Conservation (phyloP, 35 echinoderm and acorn worm genomes). For the Eucidaris tribuloides region DNA sequence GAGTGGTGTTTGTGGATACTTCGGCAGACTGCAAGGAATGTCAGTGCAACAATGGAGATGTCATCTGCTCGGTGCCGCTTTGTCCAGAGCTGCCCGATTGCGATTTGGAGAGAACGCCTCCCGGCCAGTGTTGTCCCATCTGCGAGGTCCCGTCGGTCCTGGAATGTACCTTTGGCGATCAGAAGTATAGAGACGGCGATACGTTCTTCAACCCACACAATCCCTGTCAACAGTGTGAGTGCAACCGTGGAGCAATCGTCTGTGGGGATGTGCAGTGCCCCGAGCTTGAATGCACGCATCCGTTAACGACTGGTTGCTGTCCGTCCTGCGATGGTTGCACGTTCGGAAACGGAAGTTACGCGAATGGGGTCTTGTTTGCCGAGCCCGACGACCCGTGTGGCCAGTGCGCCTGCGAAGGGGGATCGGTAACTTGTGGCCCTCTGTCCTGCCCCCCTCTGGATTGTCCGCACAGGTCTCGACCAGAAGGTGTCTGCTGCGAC, state of each 20-base stretch:
- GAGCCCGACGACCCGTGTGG: conserved; percentile 64
- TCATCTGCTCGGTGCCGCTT: conserved; percentile 38
- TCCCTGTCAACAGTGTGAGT: conserved; percentile 27
- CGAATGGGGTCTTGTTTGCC: conserved; percentile 51
- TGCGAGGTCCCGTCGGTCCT: not conserved
- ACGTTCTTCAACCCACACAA: conserved; percentile 28
- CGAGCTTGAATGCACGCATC: not conserved
- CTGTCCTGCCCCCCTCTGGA: conserved; percentile 30
- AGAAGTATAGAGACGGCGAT: not conserved
- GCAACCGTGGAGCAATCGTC: not conserved
- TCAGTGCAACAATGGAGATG: conserved; percentile 58
- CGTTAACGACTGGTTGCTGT: not conserved
- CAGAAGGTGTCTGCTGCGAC: conserved; percentile 48
- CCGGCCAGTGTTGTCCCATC: conserved; percentile 55
- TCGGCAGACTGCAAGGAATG: conserved; percentile 39
- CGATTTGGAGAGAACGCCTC: conserved; percentile 14
- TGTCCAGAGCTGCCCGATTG: conserved; percentile 53
- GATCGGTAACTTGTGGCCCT: conserved; percentile 29
- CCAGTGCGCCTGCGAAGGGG: conserved; percentile 64
- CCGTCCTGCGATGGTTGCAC: conserved; percentile 43
- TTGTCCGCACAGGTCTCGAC: conserved; percentile 53
- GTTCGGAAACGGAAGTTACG: conserved; percentile 33
- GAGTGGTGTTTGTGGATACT: conserved; percentile 39
- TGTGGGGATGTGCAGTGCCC: conserved; percentile 3
- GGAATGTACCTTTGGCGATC: conserved; percentile 1